Base-by-base conservation (phyloP, 2,797 vertebrate species). In the Podarcis siculus region DNA sequence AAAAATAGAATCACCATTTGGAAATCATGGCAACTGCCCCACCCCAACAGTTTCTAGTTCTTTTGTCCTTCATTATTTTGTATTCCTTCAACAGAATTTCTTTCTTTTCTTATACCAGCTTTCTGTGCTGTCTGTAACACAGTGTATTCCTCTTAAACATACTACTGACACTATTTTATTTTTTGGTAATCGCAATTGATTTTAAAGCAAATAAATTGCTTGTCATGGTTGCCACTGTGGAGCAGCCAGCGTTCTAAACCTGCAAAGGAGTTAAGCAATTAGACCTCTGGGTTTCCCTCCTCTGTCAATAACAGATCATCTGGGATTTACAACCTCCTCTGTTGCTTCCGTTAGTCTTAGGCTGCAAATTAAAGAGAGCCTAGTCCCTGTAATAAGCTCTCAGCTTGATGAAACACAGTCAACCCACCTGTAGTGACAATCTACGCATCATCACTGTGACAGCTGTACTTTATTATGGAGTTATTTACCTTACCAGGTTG, bases 201-300 rank as follows among this genome's bases (percentile, higher is more conserved):
- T 19, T 32, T 66, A 72, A 39, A 12, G 1, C n/a, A 87, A 42
- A 78, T 32, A 86, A 69, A 32, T 82, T 32, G 87, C 37, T 0
- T 12, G 25, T 66, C 4, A 25, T 2, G 64, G 45, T 17, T 91
- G 66, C 8, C 23, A 91, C 13, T 5, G 32, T 83, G 77, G 30
- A 80, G 12, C 0, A 84, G 39, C 61, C 27, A 86, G 32, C 84
- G 37, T n/a, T 10, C 85, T 87, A 87, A 72, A 88, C 7, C 21
- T n/a, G 80, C 13, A 82, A 83, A 72, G 84, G 7, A 42, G 35
- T 73, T 67, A 86, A 79, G 49, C 90, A n/a, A 12, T 27, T 45
- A 89, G 1, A 37, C 86, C 17, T 86, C 8, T 8, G 87, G 12
- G 49, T 23, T 86, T 75, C 83, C 82, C 37, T 8, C 73, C 37